phyloP scores from a whole-genome alignment of 2,797 vertebrate genomes.

The Paratrypauchen microcephalus region DNA sequence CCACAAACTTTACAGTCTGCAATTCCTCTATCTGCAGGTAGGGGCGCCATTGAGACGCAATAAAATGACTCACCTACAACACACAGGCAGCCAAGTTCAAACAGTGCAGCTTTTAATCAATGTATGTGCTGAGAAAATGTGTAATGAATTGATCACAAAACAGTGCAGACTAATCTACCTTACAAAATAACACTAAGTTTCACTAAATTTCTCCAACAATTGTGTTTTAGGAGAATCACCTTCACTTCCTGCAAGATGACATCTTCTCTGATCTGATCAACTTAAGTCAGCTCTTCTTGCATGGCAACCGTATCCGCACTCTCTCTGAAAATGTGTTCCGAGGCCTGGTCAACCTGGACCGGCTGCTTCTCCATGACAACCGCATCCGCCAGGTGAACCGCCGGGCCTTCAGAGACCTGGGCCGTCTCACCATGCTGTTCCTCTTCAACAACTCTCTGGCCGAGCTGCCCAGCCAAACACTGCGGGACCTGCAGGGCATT shows the following conservation, averaged over 20 bases:
- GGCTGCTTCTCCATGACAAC: conserved; percentile 93
- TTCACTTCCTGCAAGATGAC: conserved; percentile 94
- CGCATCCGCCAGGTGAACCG: conserved; percentile 88
- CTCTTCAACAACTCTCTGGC: conserved; percentile 96
- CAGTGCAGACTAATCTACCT: background rate
- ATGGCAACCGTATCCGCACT: conserved; percentile 92
- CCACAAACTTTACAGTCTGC: conserved; percentile 92
- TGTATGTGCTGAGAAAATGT: background rate
- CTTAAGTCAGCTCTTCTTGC: conserved; percentile 93
- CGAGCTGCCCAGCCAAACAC: conserved; percentile 87
- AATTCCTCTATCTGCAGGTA: conserved; percentile 93
- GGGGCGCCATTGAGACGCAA: conserved; percentile 28
- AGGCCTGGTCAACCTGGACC: conserved; percentile 90
- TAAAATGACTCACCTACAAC: conserved; percentile 21
- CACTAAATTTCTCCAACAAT: conserved; percentile 9
- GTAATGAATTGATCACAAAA: background rate
- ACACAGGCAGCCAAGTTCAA: background rate
- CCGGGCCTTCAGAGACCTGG: conserved; percentile 87
- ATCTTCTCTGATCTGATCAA: conserved; percentile 95
- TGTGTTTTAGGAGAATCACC: conserved; percentile 85
- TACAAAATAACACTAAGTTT: background rate
- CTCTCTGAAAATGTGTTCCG: conserved; percentile 92
- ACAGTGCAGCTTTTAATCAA: background rate
- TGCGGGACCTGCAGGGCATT: conserved; percentile 87
- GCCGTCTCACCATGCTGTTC: conserved; percentile 95